Conservation (phyloP, 2,888 invertebrate genomes). For the Epistrophella euchroma region DNA sequence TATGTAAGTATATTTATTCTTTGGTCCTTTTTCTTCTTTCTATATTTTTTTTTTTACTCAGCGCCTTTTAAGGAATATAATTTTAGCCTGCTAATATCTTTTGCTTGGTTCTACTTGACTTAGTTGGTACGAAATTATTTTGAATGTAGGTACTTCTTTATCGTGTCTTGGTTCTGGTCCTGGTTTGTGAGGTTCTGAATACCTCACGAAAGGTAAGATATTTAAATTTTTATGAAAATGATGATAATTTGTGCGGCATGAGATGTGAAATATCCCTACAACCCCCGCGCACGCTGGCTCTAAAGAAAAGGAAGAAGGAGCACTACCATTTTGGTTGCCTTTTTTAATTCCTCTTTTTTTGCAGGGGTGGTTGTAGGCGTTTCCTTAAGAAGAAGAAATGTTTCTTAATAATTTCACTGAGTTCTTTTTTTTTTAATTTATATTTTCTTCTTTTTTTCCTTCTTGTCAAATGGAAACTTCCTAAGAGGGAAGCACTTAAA, state of each 20-base stretch:
- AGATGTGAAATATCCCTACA: slow-evolving; percentile 42
- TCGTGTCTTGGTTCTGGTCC: slow-evolving; percentile 10
- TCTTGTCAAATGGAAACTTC: slow-evolving; percentile 65
- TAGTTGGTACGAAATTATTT: slow-evolving; percentile 50
- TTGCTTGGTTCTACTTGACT: slow-evolving; percentile 52
- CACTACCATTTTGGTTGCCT: slow-evolving; percentile 4
- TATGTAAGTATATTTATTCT: slow-evolving; percentile 9
- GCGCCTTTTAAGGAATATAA: slow-evolving; percentile 21
- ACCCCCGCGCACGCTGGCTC: neutral
- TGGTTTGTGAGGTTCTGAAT: neutral
- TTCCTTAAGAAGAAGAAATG: slow-evolving; percentile 38
- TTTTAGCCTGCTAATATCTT: slow-evolving; percentile 39
- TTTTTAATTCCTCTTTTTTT: slow-evolving; percentile 45
- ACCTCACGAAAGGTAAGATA: slow-evolving; percentile 58
- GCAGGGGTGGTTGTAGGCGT: neutral
- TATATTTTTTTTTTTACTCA: neutral
- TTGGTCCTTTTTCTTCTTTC: slow-evolving; percentile 17
- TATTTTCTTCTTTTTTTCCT: slow-evolving; percentile 11
- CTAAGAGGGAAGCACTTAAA: slow-evolving; percentile 71
- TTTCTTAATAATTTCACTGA: slow-evolving; percentile 44
- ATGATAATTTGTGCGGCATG: slow-evolving; percentile 64
- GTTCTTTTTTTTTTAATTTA: slow-evolving; percentile 3
- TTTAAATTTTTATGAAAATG: slow-evolving; percentile 68
- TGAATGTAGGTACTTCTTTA: slow-evolving; percentile 36
- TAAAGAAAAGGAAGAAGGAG: neutral